Evolutionary conservation across 2,888 invertebrate genomes (phyloP).

Genomic region (Poecilus cupreus): DNA sequence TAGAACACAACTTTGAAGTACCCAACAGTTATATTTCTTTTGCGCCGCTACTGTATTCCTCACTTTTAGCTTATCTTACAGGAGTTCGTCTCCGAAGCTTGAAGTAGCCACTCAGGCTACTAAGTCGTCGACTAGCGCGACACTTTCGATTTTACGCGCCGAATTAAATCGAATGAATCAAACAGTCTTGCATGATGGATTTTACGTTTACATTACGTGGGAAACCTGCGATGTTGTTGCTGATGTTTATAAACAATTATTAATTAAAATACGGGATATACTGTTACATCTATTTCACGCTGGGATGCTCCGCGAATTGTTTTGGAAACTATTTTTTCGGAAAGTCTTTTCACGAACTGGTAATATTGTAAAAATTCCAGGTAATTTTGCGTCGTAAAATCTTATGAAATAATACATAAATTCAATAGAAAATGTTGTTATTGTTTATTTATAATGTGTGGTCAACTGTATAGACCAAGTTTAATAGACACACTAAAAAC

Average conservation of each 20-base stretch:
- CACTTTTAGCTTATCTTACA: neutral
- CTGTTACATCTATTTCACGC: neutral
- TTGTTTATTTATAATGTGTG: slow-evolving; percentile 37
- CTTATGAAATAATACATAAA: no score
- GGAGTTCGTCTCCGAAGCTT: neutral
- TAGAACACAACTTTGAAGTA: no score
- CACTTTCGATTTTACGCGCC: slow-evolving; percentile 42
- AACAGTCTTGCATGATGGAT: neutral
- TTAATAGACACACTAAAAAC: slow-evolving; percentile 1
- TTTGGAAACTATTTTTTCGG: neutral
- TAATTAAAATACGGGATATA: neutral
- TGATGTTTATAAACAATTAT: neutral
- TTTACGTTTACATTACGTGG: slow-evolving; percentile 3
- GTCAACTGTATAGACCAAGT: neutral
- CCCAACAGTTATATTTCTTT: no score
- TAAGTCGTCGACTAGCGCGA: neutral
- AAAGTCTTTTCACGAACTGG: neutral
- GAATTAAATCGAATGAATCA: slow-evolving; percentile 46
- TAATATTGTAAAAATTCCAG: no score
- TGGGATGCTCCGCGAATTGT: neutral
- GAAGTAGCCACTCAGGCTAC: neutral
- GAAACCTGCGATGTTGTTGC: neutral
- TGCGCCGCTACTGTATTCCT: neutral
- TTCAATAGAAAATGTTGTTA: neutral
- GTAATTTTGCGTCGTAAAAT: no score